A percentile compares a stretch with the other conserved stretches of the same genome.
These are phyloP conservation scores for Cataglyphis rosenhaueri DNA, from an alignment of 2,888 invertebrate genomes.

Conservation along the genomic window DNA sequence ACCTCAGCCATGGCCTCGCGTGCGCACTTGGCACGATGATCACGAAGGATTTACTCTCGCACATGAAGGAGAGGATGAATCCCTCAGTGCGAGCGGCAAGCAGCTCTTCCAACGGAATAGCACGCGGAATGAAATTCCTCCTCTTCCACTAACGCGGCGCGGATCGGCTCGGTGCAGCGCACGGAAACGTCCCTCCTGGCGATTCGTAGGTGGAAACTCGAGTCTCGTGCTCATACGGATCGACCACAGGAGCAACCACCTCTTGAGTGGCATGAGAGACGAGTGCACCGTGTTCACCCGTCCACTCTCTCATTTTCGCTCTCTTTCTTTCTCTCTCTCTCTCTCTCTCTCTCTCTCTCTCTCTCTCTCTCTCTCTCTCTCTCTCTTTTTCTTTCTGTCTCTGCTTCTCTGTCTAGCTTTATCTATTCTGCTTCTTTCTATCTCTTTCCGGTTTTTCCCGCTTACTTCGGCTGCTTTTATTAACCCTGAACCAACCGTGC, in stretches of 20 bases:
- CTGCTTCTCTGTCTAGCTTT: slow-evolving; percentile 14
- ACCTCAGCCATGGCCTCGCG: slow-evolving; percentile 59
- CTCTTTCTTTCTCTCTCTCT: slow-evolving; percentile 15
- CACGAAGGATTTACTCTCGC: slow-evolving; percentile 68
- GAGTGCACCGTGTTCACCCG: slow-evolving; percentile 36
- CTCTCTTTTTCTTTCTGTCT: slow-evolving; percentile 27
- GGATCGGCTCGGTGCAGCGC: slow-evolving; percentile 32
- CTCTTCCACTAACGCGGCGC: slow-evolving; percentile 63
- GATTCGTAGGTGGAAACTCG: slow-evolving; percentile 76
- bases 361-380: slow-evolving; percentile 18
- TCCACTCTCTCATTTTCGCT: slow-evolving; percentile 20
- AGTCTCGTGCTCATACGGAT: slow-evolving; percentile 61
- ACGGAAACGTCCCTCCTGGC: slow-evolving; percentile 78
- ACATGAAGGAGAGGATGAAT: slow-evolving; percentile 65
- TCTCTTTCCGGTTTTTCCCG: slow-evolving; percentile 42
- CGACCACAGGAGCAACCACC: slow-evolving; percentile 70
- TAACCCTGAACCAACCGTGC: slow-evolving; percentile 65
- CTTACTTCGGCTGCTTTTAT: slow-evolving; percentile 67
- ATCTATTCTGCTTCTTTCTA: slow-evolving; percentile 35
- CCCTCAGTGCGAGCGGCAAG: slow-evolving; percentile 46
- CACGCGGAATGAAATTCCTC: slow-evolving; percentile 75
- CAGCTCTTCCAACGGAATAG: slow-evolving; percentile 72
- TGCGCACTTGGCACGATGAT: slow-evolving; percentile 68
- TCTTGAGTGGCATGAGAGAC: slow-evolving; percentile 64
- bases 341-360: slow-evolving; percentile 2